phyloP scores from a whole-genome alignment of 2,888 invertebrate genomes.

The Acrocyrtus sp. region DNA sequence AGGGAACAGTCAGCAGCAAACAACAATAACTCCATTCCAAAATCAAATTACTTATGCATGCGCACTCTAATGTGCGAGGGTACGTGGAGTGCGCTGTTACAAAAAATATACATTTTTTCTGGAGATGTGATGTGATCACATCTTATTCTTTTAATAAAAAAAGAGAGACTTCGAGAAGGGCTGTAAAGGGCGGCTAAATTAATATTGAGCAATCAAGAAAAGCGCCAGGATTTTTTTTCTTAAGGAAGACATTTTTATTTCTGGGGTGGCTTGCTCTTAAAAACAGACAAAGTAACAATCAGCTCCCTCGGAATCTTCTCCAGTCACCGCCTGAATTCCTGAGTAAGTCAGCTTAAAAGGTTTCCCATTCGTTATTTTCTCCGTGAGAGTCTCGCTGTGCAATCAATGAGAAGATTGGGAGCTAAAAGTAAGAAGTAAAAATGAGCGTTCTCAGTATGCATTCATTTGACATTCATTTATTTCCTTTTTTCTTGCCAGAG shows the following conservation, averaged over 20 bases:
- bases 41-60: conserved; percentile 37
- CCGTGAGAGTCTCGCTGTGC: background rate
- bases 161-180: too few relatives aligned
- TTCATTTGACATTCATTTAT: conserved; percentile 45
- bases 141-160: too few relatives aligned
- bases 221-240: background rate
- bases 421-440: conserved; percentile 14
- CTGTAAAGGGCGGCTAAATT: too few relatives aligned
- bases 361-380: background rate
- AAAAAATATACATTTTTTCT: too few relatives aligned
- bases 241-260: background rate
- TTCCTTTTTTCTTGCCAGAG: background rate
- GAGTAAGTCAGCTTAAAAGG: background rate
- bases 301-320: too few relatives aligned
- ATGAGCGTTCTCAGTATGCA: conserved; percentile 32
- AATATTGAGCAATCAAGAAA: conserved; percentile 38
- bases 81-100: background rate
- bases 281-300: too few relatives aligned
- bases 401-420: background rate
- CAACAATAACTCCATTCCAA: too few relatives aligned
- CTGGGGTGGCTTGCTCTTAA: too few relatives aligned
- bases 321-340: background rate
- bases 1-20: too few relatives aligned
- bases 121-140: too few relatives aligned
- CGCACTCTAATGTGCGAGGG: background rate